A percentile compares a stretch with the other conserved stretches of the same genome.
Conservation (phyloP, 2,888 invertebrate genomes). For the Caprella mutica region DNA sequence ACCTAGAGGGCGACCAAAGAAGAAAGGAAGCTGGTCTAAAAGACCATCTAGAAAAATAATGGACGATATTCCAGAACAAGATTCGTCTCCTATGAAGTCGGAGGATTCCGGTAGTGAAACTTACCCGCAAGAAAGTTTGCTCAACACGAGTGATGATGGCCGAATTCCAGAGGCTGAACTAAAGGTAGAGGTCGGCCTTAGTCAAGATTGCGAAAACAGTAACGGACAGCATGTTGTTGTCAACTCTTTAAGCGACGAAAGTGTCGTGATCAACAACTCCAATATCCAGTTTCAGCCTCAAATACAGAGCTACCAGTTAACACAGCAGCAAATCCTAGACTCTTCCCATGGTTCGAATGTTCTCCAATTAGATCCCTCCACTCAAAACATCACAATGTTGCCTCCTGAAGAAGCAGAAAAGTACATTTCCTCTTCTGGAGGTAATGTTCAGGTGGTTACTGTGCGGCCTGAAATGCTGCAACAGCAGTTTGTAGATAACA, state of each 20-base stretch:
- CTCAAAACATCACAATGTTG: constrained; percentile 30
- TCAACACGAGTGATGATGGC: constrained; percentile 20
- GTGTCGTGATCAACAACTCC: neutral
- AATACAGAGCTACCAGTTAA: neutral
- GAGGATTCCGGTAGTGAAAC: neutral
- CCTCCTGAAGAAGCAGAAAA: constrained; percentile 32
- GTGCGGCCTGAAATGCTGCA: too few species aligned
- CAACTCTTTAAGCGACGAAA: neutral
- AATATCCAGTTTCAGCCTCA: neutral
- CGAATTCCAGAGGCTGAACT: constrained; percentile 18
- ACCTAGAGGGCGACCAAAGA: constrained; percentile 29
- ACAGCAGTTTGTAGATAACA: too few species aligned
- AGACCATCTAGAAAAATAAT: neutral
- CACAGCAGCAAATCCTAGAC: neutral
- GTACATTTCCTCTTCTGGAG: too few species aligned
- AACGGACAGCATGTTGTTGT: constrained; percentile 9
- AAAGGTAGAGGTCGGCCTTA: constrained; percentile 17
- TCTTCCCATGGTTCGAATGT: neutral
- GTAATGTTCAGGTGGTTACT: too few species aligned
- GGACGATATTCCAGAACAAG: neutral
- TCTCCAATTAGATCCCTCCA: constrained; percentile 20
- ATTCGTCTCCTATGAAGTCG: neutral
- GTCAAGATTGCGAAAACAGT: constrained; percentile 4
- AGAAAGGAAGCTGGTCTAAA: constrained; percentile 20
- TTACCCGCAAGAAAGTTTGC: neutral